Conservation (phyloP, 2,113 vertebrate genomes). For the Azemiops feae region DNA sequence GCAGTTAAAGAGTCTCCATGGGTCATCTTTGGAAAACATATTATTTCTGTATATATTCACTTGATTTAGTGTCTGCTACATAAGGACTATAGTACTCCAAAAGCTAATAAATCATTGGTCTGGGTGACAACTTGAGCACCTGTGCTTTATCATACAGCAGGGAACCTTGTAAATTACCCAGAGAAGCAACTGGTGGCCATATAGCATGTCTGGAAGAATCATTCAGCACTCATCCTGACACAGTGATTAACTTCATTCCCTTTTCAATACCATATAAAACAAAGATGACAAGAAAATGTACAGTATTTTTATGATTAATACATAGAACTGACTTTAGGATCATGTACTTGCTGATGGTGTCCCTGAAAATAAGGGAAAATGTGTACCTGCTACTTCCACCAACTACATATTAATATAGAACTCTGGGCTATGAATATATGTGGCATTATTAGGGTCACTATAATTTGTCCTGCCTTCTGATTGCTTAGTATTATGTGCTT, state of each 20-base stretch:
- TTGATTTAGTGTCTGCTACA: constrained; percentile 70
- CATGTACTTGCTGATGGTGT: neutral
- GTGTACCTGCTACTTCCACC: neutral
- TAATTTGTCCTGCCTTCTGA: neutral
- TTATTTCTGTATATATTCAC: constrained; percentile 66
- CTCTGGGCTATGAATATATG: neutral
- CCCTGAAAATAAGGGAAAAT: neutral
- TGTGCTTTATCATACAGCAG: constrained; percentile 68
- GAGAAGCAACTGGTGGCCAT: constrained; percentile 63
- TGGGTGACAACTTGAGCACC: constrained; percentile 63
- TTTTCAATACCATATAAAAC: constrained; percentile 57
- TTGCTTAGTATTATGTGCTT: neutral
- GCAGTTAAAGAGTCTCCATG: constrained; percentile 62
- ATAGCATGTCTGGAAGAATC: constrained; percentile 35
- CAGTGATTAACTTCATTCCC: constrained; percentile 48
- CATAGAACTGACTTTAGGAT: neutral
- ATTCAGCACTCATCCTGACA: constrained; percentile 46
- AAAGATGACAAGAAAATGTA: constrained; percentile 30
- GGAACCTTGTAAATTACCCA: constrained; percentile 64
- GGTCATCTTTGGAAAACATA: constrained; percentile 68
- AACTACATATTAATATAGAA: neutral
- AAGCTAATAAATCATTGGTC: constrained; percentile 66
- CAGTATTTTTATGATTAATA: constrained; percentile 35
- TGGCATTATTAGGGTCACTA: neutral
- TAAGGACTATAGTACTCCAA: constrained; percentile 57